Percentiles rank a stretch among this genome's conserved stretches.
Conservation (phyloP, 2,888 invertebrate species). For the Drosophila gaucha region DNA sequence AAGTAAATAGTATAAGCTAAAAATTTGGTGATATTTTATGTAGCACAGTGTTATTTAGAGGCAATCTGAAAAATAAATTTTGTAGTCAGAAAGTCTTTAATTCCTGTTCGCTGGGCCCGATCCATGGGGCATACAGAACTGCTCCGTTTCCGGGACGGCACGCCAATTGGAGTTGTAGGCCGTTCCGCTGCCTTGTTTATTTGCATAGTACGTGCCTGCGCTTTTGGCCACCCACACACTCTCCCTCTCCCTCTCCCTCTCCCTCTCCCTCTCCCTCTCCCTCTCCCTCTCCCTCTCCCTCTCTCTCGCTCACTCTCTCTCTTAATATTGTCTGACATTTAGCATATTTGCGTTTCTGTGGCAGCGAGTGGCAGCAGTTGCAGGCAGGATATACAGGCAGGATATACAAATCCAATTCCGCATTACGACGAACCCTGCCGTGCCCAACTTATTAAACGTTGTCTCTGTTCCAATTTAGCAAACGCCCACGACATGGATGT, state of each 20-base stretch:
- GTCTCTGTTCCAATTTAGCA: conserved; percentile 74
- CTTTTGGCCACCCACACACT: conserved; percentile 30
- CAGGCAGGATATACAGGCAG: conserved; percentile 27
- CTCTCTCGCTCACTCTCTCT: background rate
- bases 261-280: background rate
- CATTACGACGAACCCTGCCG: conserved; percentile 69
- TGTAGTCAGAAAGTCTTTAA: conserved; percentile 53
- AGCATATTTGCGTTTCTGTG: conserved; percentile 79
- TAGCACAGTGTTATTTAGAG: conserved; percentile 38
- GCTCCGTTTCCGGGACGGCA: conserved; percentile 57
- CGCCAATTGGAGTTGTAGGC: conserved; percentile 55
- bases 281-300: background rate
- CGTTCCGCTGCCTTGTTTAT: conserved; percentile 57
- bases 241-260: background rate
- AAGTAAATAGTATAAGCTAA: too few species aligned
- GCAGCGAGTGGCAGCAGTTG: conserved; percentile 57
- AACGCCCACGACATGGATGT: conserved; percentile 42
- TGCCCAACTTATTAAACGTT: conserved; percentile 80
- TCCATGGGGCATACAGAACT: conserved; percentile 8
- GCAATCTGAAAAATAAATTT: conserved; percentile 32
- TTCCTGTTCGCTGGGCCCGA: conserved; percentile 18
- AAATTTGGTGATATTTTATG: background rate
- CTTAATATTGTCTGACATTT: conserved; percentile 65
- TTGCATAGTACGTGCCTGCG: conserved; percentile 62
- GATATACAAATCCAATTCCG: conserved; percentile 72